phyloP scores from a whole-genome alignment of 2,113 vertebrate genomes.

The Seriola dumerili region DNA sequence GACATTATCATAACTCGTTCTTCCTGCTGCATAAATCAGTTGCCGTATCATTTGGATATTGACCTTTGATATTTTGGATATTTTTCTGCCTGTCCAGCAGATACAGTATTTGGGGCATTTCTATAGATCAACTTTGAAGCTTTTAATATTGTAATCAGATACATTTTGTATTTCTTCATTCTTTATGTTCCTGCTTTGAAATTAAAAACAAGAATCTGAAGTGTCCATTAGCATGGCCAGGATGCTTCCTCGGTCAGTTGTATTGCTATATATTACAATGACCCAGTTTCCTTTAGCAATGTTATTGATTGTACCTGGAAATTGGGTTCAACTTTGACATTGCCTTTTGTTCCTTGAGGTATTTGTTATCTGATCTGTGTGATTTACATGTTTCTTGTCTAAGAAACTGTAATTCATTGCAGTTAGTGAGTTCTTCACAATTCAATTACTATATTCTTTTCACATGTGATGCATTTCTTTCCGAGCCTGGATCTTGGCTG shows the following conservation, averaged over 20 bases:
- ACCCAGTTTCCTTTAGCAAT: constrained; percentile 61
- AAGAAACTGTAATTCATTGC: constrained; percentile 22
- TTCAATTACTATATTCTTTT: constrained; percentile 39
- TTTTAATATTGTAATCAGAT: neutral
- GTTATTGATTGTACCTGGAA: constrained; percentile 59
- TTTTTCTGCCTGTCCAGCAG: constrained; percentile 1
- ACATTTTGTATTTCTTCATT: constrained; percentile 3
- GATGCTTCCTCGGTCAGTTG: constrained; percentile 21
- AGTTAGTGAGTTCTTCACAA: constrained; percentile 21
- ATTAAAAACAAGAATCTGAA: constrained; percentile 28
- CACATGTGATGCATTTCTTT: constrained; percentile 38
- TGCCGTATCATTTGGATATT: constrained; percentile 4
- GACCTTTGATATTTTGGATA: neutral
- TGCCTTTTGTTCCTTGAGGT: constrained; percentile 35
- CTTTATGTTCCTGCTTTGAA: constrained; percentile 36
- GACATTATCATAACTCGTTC: constrained; percentile 23
- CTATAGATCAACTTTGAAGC: neutral
- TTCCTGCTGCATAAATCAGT: constrained; percentile 30
- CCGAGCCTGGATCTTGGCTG: constrained; percentile 56
- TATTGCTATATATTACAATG: constrained; percentile 44
- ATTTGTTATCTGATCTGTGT: constrained; percentile 39
- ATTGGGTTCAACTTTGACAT: constrained; percentile 55
- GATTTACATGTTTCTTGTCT: constrained; percentile 38
- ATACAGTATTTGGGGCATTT: neutral
- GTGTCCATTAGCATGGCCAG: constrained; percentile 30